Percentiles rank a stretch among this genome's conserved stretches.
These are phyloP conservation scores for Trogon surrucura DNA, from an alignment of 2,113 vertebrate genomes.

Conservation along the genomic window DNA sequence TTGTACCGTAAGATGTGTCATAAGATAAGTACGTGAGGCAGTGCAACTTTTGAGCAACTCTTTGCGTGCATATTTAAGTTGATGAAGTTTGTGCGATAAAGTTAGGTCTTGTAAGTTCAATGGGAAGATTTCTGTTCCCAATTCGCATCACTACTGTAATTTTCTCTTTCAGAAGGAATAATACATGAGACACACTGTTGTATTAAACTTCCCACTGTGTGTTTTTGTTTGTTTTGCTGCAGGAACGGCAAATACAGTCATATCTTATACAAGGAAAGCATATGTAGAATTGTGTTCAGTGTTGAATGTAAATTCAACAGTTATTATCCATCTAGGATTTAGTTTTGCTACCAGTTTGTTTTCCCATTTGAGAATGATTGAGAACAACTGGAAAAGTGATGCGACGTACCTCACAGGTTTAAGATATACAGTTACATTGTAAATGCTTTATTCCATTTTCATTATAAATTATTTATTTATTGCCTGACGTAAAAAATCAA, in stretches of 20 bases:
- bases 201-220: background rate
- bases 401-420: background rate
- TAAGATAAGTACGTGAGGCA: background rate
- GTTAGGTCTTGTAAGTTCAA: background rate
- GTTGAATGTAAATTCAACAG: background rate
- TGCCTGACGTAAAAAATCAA: background rate
- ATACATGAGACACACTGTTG: background rate
- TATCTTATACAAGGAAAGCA: background rate
- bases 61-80: background rate
- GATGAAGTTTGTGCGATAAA: background rate
- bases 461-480: conserved; percentile 23
- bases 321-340: background rate
- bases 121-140: background rate
- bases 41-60: background rate
- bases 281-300: background rate
- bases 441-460: background rate
- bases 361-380: background rate
- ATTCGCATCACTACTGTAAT: background rate
- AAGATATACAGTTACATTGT: background rate
- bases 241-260: background rate
- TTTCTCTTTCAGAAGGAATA: background rate
- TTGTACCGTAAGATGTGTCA: background rate
- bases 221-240: background rate
- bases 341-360: background rate
- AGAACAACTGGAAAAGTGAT: background rate